Percentiles rank a stretch among this genome's conserved stretches.
Conservation (phyloP, 53 echinoderm and acorn worm genomes). For the Holothuria scabra region DNA sequence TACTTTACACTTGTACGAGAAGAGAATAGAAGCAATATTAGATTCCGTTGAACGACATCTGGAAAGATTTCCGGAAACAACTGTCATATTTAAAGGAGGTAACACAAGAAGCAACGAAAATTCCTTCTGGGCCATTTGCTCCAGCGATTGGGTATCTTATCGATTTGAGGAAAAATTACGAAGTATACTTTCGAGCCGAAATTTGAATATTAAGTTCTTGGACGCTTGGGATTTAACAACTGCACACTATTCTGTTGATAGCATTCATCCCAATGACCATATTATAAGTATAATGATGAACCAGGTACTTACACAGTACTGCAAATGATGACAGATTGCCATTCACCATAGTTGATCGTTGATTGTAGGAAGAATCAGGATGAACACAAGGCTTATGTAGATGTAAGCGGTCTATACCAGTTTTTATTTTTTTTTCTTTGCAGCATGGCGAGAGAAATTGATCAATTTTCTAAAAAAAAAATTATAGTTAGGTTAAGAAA, state of each 20-base stretch:
- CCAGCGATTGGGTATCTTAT: constrained; percentile 9
- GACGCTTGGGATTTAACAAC: constrained; percentile 6
- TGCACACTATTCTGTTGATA: background rate
- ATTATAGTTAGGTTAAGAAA: too few species aligned
- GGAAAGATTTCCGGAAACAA: background rate
- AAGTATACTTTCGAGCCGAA: background rate
- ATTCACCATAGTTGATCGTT: too few species aligned
- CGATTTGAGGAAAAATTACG: background rate
- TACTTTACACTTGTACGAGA: too few species aligned
- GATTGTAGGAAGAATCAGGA: too few species aligned
- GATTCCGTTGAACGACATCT: too few species aligned
- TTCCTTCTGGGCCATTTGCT: constrained; percentile 3
- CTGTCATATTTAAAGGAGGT: constrained; percentile 6
- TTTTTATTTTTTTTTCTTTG: too few species aligned
- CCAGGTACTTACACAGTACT: background rate
- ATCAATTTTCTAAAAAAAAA: too few species aligned
- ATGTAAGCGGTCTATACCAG: too few species aligned
- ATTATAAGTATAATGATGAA: constrained; percentile 1
- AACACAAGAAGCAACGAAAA: background rate
- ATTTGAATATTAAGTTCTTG: background rate
- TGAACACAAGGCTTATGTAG: too few species aligned
- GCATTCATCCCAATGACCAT: constrained; percentile 5
- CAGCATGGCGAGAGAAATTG: too few species aligned
- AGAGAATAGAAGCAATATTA: too few species aligned
- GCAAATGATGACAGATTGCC: background rate